phyloP scores from a whole-genome alignment of 1,140 invertebrate genomes.

The Ditylenchus dipsaci region DNA sequence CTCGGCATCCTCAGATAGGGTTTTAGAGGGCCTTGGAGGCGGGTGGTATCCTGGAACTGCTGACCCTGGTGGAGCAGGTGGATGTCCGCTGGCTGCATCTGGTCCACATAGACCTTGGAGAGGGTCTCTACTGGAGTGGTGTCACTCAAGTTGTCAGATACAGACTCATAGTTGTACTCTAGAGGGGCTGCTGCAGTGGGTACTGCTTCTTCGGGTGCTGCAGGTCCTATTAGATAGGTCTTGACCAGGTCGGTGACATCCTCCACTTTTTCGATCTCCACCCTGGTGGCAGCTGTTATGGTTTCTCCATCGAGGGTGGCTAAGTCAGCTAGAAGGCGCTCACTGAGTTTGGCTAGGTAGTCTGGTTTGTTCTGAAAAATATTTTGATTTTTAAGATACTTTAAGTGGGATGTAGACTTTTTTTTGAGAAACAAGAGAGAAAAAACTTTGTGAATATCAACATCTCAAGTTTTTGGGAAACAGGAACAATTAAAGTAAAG shows the following conservation, averaged over 20 bases:
- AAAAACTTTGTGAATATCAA: background rate
- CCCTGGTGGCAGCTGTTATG: constrained; percentile 39
- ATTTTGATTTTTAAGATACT: no score
- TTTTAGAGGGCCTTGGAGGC: constrained; percentile 11
- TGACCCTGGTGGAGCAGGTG: constrained; percentile 35
- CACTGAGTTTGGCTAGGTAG: constrained; percentile 44
- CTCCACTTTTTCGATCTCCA: constrained; percentile 43
- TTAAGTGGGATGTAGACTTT: background rate
- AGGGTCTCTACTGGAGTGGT: constrained; percentile 14
- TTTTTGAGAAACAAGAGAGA: background rate
- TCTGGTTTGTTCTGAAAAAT: constrained; percentile 43
- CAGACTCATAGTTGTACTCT: constrained; percentile 38
- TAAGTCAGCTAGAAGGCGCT: constrained; percentile 37
- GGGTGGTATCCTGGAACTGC: constrained; percentile 26
- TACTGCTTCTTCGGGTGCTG: constrained; percentile 25
- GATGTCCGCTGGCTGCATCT: constrained; percentile 36
- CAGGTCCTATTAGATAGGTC: constrained; percentile 42
- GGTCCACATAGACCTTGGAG: constrained; percentile 33
- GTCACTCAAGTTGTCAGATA: constrained; percentile 35
- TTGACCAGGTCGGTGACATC: constrained; percentile 50
- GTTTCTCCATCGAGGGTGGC: constrained; percentile 36
- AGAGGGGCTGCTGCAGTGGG: constrained; percentile 14
- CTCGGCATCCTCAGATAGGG: constrained; percentile 33
- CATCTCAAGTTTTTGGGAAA: no score
- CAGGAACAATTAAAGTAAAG: no score